Conservation (phyloP, 2,113 vertebrate species). For the Dicrurus megarhynchus region DNA sequence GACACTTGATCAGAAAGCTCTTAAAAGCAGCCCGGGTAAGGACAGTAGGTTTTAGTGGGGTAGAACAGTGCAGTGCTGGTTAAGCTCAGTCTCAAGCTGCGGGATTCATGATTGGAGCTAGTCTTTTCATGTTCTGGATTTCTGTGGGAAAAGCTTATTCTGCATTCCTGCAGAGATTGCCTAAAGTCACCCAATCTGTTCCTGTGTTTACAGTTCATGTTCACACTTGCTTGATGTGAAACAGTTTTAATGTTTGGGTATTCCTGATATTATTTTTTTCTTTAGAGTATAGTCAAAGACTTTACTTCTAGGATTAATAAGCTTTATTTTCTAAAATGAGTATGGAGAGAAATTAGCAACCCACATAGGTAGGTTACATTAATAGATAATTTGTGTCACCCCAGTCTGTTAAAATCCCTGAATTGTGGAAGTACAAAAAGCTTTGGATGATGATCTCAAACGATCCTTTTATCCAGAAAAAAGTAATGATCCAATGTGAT, state of each 20-base stretch:
- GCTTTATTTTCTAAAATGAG: background rate
- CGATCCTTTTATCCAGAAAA: background rate
- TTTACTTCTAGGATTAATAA: background rate
- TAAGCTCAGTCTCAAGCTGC: background rate
- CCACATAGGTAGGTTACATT: background rate
- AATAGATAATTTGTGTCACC: background rate
- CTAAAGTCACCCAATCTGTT: background rate
- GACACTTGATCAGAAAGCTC: background rate
- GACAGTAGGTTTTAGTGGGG: background rate
- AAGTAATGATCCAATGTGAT: background rate
- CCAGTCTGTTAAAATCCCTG: background rate
- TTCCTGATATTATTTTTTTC: background rate
- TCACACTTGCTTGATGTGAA: background rate
- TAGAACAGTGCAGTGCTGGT: background rate
- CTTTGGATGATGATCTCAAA: background rate
- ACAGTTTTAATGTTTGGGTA: background rate
- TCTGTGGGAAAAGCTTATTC: background rate
- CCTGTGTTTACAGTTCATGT: background rate
- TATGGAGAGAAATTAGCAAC: background rate
- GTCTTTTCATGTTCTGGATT: background rate
- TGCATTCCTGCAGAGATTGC: slow-evolving; percentile 12
- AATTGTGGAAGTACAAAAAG: background rate
- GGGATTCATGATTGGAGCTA: fast-evolving
- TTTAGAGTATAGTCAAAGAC: background rate
- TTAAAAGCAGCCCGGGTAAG: background rate